These are phyloP conservation scores for Pseudomyrmex pallidus DNA, from an alignment of 1,140 invertebrate genomes.

Conservation along the genomic window DNA sequence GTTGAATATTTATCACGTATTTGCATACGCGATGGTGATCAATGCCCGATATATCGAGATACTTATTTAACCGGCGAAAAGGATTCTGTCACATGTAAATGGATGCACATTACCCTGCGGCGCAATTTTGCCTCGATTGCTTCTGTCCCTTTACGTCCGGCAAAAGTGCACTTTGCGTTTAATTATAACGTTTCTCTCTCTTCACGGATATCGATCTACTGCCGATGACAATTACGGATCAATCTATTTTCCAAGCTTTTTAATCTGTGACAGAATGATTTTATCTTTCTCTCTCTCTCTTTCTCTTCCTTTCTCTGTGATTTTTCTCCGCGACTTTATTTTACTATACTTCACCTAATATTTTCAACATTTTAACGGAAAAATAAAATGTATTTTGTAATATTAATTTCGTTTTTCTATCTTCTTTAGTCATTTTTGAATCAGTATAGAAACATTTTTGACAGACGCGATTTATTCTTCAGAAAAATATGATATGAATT, in stretches of 20 bases:
- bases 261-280: no score
- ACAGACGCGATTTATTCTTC: no score
- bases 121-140: conserved; percentile 44
- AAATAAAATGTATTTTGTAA: no score
- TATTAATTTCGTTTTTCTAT: no score
- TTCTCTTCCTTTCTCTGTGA: no score
- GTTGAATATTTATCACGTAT: conserved; percentile 52
- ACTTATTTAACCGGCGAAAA: conserved; percentile 42
- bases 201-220: conserved; percentile 2
- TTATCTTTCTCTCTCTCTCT: no score
- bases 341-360: no score
- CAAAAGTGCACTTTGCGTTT: conserved; percentile 34
- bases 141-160: conserved; percentile 22
- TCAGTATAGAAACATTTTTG: no score
- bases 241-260: conserved; percentile 38
- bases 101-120: conserved; percentile 4
- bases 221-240: conserved; percentile 11
- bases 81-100: conserved; percentile 57
- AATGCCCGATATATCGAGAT: conserved; percentile 43
- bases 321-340: no score
- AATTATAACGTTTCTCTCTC: conserved; percentile 39
- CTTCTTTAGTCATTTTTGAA: no score
- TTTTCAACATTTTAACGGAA: no score
- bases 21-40: conserved; percentile 39
- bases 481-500: no score